Evolutionary conservation across 2,113 vertebrate species (phyloP).

Genomic region (Ophthalmotilapia sp.): DNA sequence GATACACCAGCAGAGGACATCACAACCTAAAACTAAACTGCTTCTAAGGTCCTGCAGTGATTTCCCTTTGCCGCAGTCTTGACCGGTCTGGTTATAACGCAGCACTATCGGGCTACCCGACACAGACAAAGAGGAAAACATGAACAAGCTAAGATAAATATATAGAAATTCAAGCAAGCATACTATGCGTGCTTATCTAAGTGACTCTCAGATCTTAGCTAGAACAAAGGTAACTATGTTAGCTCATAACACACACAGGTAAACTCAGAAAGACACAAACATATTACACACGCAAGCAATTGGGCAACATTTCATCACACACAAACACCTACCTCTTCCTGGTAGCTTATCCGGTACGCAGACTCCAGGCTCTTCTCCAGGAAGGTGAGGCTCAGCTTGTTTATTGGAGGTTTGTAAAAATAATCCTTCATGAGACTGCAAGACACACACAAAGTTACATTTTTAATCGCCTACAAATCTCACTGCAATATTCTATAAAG

Average conservation of each 20-base stretch:
- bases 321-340: constrained; percentile 80
- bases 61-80: constrained; percentile 64
- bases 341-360: constrained; percentile 86
- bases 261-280: not conserved
- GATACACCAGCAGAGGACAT: constrained; percentile 57
- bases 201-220: not conserved
- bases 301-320: not conserved
- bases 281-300: not conserved
- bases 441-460: not conserved
- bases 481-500: not conserved
- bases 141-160: constrained; percentile 42
- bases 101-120: constrained; percentile 15
- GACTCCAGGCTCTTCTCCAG: constrained; percentile 86
- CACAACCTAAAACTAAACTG: constrained; percentile 8
- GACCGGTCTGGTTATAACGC: constrained; percentile 17
- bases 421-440: constrained; percentile 97
- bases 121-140: not conserved
- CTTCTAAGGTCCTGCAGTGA: constrained; percentile 34
- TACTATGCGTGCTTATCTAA: not conserved
- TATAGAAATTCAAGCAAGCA: constrained; percentile 31
- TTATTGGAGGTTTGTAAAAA: constrained; percentile 96
- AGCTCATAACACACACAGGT: not conserved
- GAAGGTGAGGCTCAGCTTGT: constrained; percentile 94
- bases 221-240: not conserved
- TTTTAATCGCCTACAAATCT: not conserved